Evolutionary conservation across 2,888 invertebrate species (phyloP).

Genomic region (Spilarctia lutea): DNA sequence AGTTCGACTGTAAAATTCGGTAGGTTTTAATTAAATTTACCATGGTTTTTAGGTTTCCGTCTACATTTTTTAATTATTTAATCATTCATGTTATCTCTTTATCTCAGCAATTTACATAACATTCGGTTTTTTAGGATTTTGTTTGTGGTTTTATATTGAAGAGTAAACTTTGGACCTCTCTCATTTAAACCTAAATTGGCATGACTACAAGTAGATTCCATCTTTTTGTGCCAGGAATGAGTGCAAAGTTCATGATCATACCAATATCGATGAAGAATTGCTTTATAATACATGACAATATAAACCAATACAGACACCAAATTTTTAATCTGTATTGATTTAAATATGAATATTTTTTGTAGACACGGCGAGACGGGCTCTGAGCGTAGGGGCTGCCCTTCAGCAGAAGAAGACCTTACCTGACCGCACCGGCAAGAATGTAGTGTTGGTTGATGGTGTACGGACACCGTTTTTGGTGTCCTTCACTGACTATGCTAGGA

Average conservation of each 20-base stretch:
- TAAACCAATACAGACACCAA: background rate
- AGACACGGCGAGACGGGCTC: conserved; percentile 82
- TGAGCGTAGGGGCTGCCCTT: conserved; percentile 82
- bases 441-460: conserved; percentile 98
- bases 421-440: conserved; percentile 91
- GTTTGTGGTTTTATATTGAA: conserved; percentile 18
- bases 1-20: conserved; percentile 79
- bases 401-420: conserved; percentile 86
- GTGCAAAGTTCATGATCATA: conserved; percentile 39
- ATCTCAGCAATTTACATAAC: background rate
- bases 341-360: conserved; percentile 28
- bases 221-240: conserved; percentile 54
- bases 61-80: background rate
- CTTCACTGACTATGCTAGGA: conserved; percentile 96
- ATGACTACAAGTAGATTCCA: conserved; percentile 58
- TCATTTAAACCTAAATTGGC: conserved; percentile 57
- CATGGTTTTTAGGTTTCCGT: background rate
- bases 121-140: conserved; percentile 7
- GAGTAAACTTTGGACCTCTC: conserved; percentile 74
- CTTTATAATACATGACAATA: conserved; percentile 5
- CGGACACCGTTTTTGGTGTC: conserved; percentile 98
- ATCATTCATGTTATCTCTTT: background rate
- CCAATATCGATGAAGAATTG: conserved; percentile 28
- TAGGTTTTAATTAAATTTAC: conserved; percentile 50
- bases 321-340: background rate